phyloP scores from a whole-genome alignment of 2,797 vertebrate genomes.

The Acanthopagrus latus region DNA sequence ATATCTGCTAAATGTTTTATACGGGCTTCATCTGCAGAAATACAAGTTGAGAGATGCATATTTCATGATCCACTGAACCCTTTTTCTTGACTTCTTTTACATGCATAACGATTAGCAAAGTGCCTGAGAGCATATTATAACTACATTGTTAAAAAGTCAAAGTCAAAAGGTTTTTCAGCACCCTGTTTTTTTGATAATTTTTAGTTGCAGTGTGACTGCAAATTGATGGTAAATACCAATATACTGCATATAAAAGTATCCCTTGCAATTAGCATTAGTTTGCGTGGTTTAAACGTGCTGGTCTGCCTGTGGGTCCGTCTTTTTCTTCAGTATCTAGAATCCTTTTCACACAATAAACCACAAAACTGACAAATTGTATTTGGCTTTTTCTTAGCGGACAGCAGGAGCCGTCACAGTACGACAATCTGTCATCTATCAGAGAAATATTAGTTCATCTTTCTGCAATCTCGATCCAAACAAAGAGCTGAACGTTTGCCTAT shows the following conservation, averaged over 20 bases:
- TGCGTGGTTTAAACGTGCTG: background rate
- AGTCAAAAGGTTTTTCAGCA: background rate
- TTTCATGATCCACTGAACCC: background rate
- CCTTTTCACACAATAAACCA: background rate
- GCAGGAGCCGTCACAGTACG: background rate
- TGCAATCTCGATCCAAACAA: background rate
- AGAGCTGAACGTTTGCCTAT: background rate
- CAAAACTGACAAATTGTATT: background rate
- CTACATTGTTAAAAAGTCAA: background rate
- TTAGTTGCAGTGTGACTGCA: background rate
- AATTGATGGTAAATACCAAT: background rate
- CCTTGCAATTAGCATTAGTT: background rate
- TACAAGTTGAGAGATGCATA: background rate
- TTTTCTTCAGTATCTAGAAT: background rate
- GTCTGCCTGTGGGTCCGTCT: too few relatives aligned
- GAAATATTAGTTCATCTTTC: background rate
- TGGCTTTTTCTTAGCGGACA: background rate
- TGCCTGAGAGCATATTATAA: background rate
- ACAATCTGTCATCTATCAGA: slow-evolving; percentile 17
- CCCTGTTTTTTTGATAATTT: background rate
- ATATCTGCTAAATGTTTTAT: slow-evolving; percentile 10
- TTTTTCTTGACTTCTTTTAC: background rate
- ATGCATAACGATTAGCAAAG: background rate
- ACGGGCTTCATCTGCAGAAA: background rate
- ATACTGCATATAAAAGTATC: background rate